These are phyloP conservation scores for Montipora capitata DNA, from an alignment of 92 coral and sea anemone genomes.

Conservation along the genomic window DNA sequence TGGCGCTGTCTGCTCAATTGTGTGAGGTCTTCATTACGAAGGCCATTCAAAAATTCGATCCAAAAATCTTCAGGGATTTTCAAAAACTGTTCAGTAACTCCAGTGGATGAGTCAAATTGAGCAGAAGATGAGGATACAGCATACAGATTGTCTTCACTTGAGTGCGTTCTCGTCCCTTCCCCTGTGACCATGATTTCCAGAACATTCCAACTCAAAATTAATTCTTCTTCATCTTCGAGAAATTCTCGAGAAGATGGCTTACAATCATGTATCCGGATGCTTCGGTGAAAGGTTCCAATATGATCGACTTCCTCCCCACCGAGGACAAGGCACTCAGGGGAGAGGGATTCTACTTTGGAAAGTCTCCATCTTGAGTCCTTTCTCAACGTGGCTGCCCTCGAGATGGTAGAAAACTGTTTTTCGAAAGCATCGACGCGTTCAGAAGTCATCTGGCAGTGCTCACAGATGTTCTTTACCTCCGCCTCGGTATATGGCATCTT, in stretches of 20 bases:
- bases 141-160: conserved; percentile 1
- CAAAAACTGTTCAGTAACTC: conserved; percentile 47
- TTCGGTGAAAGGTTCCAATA: conserved; percentile 52
- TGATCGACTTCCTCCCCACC: conserved; percentile 67
- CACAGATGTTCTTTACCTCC: conserved; percentile 76
- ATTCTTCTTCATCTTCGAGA: conserved; percentile 63
- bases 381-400: conserved; percentile 66
- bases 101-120: conserved; percentile 13
- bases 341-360: conserved; percentile 69
- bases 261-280: conserved; percentile 70
- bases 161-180: background rate
- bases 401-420: conserved; percentile 69
- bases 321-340: conserved; percentile 62
- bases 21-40: conserved; percentile 34
- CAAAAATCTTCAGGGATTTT: conserved; percentile 44
- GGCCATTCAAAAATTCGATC: conserved; percentile 14
- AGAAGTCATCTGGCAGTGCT: conserved; percentile 66
- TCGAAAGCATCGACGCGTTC: conserved; percentile 72
- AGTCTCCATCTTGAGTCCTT: conserved; percentile 57
- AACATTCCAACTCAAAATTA: conserved; percentile 70
- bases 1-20: conserved; percentile 33
- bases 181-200: conserved; percentile 43
- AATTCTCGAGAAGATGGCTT: conserved; percentile 71
- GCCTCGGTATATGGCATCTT: conserved; percentile 80
- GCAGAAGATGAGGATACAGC: conserved; percentile 7